Base-by-base conservation (phyloP, 2,797 vertebrate species). In the Champsocephalus esox region DNA sequence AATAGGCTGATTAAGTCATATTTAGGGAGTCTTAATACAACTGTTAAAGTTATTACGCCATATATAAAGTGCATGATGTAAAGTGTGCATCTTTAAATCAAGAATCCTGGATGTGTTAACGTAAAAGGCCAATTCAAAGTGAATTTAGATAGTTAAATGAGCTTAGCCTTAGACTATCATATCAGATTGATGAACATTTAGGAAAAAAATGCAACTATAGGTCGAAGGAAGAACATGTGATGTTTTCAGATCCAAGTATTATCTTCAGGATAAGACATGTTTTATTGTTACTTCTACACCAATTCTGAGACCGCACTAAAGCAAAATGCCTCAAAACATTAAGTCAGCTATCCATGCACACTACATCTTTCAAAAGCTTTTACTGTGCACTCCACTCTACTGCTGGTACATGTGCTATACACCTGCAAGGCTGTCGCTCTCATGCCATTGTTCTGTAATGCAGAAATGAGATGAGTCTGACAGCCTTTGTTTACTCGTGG, bases 391-490 rank as follows among this genome's bases (percentile, higher is more conserved):
- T 63, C 62, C 32, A 73, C 70, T 73, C 54, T 72, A 59, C 76
- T 87, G 77, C 70, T 76, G 66, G 66, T 73, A 67, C 75, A 79
- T 83, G 73, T 84, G 80, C 56, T 72, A 58, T 70, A 45, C 61
- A 86, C 70, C 75, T 70, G 70, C 59, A 63, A 69, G 66, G 61
- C 67, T 79, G 58, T 70, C 46, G 45, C 68, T 81, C 74, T 83
- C 77, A 76, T 78, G 66, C 73, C 78, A 81, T 77, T 82, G 58
- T 80, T 84, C 64, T 78, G 63, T 70, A 66, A 54, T 12, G 75
- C 48, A 80, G 73, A 72, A 73, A 78, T 77, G 64, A 84, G 46
- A 87, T 76, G 79, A 86, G 77, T 75, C 58, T 78, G 76, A 84
- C 75, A 84, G 70, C 65, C 69, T 78, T 65, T 78, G 75, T 74